Percentiles rank a stretch among this genome's conserved stretches.
Conservation (phyloP, 1,140 invertebrate genomes). For the Brachionus rotundiformis region DNA sequence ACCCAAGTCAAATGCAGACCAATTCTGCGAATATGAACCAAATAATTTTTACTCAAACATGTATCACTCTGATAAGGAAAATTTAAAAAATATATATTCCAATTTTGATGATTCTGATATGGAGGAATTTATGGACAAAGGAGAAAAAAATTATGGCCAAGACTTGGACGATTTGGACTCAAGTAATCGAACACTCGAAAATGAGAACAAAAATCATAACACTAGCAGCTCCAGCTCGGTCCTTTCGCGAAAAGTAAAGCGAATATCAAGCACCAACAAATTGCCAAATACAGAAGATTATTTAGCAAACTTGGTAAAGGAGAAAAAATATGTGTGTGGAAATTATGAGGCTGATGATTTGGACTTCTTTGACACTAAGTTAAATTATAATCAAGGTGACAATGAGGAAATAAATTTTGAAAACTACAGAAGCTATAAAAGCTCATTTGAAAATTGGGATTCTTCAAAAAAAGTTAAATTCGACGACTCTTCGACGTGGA, state of each 20-base stretch:
- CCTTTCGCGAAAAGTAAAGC: constrained; percentile 15
- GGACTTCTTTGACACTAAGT: background rate
- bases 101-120: constrained; percentile 10
- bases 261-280: constrained; percentile 25
- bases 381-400: background rate
- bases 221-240: background rate
- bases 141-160: background rate
- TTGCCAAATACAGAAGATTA: background rate
- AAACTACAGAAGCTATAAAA: constrained; percentile 22
- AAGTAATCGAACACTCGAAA: background rate
- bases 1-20: background rate
- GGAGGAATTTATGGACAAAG: constrained; percentile 18
- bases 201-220: constrained; percentile 21
- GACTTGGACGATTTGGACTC: constrained; percentile 27
- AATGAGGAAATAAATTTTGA: constrained; percentile 43
- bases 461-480: constrained; percentile 9
- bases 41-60: background rate
- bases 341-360: constrained; percentile 14
- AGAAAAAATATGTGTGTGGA: background rate
- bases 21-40: background rate
- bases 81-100: constrained; percentile 4
- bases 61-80: background rate
- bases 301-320: background rate
- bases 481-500: background rate
- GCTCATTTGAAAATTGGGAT: background rate